phyloP scores from a whole-genome alignment of 1,140 invertebrate species.

The Rhopalosiphum maidis region DNA sequence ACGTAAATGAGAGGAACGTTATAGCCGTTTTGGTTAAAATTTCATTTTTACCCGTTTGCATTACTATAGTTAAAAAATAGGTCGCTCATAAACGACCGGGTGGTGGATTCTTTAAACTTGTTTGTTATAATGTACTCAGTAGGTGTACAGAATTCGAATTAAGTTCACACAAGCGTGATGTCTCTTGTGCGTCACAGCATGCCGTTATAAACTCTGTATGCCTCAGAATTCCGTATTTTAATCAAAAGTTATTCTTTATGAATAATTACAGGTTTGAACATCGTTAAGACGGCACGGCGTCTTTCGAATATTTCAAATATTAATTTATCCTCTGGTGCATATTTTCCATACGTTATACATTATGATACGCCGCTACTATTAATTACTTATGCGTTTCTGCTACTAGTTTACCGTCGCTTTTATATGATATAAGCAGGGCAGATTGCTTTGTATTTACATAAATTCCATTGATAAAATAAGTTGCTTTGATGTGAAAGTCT shows the following conservation, averaged over 20 bases:
- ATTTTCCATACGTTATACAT: background rate
- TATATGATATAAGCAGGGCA: background rate
- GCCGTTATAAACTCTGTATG: background rate
- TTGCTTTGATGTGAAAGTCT: background rate
- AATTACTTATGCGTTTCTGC: background rate
- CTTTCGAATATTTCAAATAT: constrained; percentile 17
- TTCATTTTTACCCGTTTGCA: background rate
- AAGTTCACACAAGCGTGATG: background rate
- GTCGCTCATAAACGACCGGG: background rate
- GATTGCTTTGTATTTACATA: background rate
- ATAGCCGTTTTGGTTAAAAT: background rate
- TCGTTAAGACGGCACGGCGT: background rate
- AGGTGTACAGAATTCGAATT: constrained; percentile 2
- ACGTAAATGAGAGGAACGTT: background rate
- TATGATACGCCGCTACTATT: background rate
- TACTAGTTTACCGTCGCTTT: background rate
- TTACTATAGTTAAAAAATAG: background rate
- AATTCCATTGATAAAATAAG: background rate
- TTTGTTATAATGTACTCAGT: background rate
- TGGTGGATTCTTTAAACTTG: background rate
- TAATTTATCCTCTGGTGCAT: background rate
- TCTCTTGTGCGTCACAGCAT: background rate
- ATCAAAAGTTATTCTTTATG: constrained; percentile 17
- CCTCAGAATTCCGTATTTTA: constrained; percentile 4
- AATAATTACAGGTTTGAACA: constrained; percentile 12